Percentiles rank a stretch among this genome's conserved stretches.
phyloP scores from a whole-genome alignment of 2,797 vertebrate genomes.

The Austrolebias charrua region DNA sequence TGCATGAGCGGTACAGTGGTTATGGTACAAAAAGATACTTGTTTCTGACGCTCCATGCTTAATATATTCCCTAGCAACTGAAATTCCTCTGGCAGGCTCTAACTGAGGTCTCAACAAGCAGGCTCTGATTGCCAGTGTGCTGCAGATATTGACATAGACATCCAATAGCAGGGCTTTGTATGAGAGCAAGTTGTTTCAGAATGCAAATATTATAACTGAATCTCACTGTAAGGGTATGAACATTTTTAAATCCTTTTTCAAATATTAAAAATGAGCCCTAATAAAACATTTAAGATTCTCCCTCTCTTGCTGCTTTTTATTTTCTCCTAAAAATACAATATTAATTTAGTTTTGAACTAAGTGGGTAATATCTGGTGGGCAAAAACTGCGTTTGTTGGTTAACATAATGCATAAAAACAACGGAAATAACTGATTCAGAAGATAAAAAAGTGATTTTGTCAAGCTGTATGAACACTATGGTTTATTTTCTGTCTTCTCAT shows the following conservation, averaged over 20 bases:
- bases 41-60: conserved; percentile 42
- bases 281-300: background rate
- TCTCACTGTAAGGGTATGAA: conserved; percentile 6
- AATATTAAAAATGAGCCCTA: conserved; percentile 9
- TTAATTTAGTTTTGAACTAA: too few relatives aligned
- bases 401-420: background rate
- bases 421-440: background rate
- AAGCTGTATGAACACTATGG: background rate
- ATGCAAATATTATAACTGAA: conserved; percentile 14
- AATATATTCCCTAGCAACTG: conserved; percentile 59
- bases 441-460: background rate
- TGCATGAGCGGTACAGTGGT: conserved; percentile 41
- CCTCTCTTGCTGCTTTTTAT: background rate
- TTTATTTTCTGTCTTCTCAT: background rate
- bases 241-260: conserved; percentile 5
- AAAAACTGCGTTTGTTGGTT: background rate
- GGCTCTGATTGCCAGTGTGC: conserved; percentile 59
- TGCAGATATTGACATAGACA: conserved; percentile 51
- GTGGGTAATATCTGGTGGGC: too few relatives aligned
- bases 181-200: conserved; percentile 25
- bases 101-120: conserved; percentile 61
- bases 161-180: conserved; percentile 36
- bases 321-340: background rate
- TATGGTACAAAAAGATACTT: conserved; percentile 51
- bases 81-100: conserved; percentile 49